Evolutionary conservation across 2,888 invertebrate genomes (phyloP).

Genomic region (Scaptomyza caliginosa): DNA sequence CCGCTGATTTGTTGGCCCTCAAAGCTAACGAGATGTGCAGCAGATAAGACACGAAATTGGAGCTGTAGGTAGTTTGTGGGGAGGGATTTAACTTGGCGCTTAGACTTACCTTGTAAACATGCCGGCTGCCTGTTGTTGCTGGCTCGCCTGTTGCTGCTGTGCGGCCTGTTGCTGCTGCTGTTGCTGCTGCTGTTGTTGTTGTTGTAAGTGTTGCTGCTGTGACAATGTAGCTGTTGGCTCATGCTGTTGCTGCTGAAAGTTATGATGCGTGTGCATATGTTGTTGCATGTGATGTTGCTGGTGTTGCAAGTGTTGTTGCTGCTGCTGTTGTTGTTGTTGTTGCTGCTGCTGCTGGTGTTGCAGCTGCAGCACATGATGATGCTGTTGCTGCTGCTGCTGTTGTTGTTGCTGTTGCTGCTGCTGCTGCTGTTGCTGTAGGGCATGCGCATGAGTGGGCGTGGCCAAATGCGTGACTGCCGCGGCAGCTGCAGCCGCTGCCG

Average conservation of each 20-base stretch:
- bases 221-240: constrained; percentile 52
- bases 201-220: constrained; percentile 71
- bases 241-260: constrained; percentile 68
- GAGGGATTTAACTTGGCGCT: constrained; percentile 58
- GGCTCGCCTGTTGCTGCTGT: constrained; percentile 53
- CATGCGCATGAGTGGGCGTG: constrained; percentile 61
- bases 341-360: constrained; percentile 46
- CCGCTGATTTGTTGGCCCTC: constrained; percentile 53
- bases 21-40: constrained; percentile 43
- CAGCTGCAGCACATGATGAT: constrained; percentile 55
- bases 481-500: constrained; percentile 48
- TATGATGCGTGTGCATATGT: constrained; percentile 71
- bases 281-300: constrained; percentile 69
- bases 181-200: constrained; percentile 60
- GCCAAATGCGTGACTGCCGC: constrained; percentile 57
- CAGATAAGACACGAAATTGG: constrained; percentile 39
- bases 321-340: constrained; percentile 57
- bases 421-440: constrained; percentile 52
- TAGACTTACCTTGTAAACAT: constrained; percentile 76
- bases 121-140: constrained; percentile 69
- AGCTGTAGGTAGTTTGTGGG: constrained; percentile 12
- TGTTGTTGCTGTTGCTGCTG: constrained; percentile 48
- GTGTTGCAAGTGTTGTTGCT: constrained; percentile 63
- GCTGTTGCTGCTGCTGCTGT: constrained; percentile 52
- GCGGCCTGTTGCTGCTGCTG: constrained; percentile 50